Evolutionary conservation across 2,888 invertebrate genomes (phyloP), one percentile per base, ranked within the genome.

Genomic region (Acholoe squamosa): DNA sequence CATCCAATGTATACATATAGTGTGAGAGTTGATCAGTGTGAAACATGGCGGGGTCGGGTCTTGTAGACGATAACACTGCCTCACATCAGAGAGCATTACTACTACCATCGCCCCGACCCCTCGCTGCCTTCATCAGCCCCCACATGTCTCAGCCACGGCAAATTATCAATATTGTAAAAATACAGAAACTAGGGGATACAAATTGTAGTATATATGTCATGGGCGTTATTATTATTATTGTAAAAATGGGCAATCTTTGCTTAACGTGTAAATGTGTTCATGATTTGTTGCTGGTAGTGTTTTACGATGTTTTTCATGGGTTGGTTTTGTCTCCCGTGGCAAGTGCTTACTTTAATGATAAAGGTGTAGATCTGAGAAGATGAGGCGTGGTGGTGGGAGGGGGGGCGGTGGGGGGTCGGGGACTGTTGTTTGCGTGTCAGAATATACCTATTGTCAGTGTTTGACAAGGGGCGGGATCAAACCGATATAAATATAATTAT

Each of bases 361-460:
- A 71, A 28, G 19, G 61, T 71, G 25, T 71, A 71, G 71, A 71
- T 71, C 71, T 71, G 71, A 71, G 71, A 71, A 16, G 1, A 3
- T 25, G 7, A 28, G 71, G 71, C 71, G 25, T 3, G 28, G 3
- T 0, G 61, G 3, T 19, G 7, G 19, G 14, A 0, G 25, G 25
- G 80, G 12, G 19, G 14, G 33, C 34, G 80, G 5, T 80, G 33
- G n/a, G 86, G 86, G 22, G 51, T 86, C 28, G 86, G 86, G 52
- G 7, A 14, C 54, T 86, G 86, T 84, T 51, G 84, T 54, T 56
- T 86, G 86, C 86, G 54, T 86, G 86, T 86, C 86, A 28, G 52
- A 86, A 86, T 43, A n/a, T n/a, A 12, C 56, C 54, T 86, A 54
- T 86, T 28, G 54, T 86, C 54, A 54, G n/a, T n/a, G n/a, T 52